Evolutionary conservation across 2,888 invertebrate species (phyloP).

Genomic region (Noctua fimbriata): DNA sequence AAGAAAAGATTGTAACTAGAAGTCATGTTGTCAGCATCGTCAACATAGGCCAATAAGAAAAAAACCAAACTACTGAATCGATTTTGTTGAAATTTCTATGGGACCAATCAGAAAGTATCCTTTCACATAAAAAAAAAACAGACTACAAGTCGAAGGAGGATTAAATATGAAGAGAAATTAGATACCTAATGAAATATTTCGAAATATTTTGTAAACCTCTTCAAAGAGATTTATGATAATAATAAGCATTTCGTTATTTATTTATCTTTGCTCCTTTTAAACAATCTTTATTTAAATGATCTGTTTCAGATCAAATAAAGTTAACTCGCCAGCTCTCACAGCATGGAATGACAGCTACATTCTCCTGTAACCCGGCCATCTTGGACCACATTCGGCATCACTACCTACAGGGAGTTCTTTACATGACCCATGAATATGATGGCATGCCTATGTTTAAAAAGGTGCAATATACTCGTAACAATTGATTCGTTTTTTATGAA

Average conservation of each 20-base stretch:
- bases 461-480: slow-evolving; percentile 16
- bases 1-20: no score
- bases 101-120: no score
- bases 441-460: slow-evolving; percentile 66
- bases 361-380: slow-evolving; percentile 72
- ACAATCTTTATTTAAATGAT: background rate
- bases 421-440: slow-evolving; percentile 65
- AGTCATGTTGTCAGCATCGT: no score
- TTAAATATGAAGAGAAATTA: background rate
- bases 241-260: background rate
- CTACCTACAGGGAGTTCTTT: slow-evolving; percentile 78
- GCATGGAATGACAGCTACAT: slow-evolving; percentile 71
- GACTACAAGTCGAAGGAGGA: background rate
- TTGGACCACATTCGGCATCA: slow-evolving; percentile 64
- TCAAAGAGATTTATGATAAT: background rate
- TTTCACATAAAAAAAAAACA: background rate
- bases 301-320: slow-evolving; percentile 74
- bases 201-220: background rate
- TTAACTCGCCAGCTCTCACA: slow-evolving; percentile 73
- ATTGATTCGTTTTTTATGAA: background rate
- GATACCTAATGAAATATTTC: no score
- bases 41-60: no score
- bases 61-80: no score
- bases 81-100: no score
- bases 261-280: background rate